Percentiles rank a stretch among this genome's conserved stretches.
Conservation (phyloP, 2,888 invertebrate genomes). For the Dorcus parallelipipedus region DNA sequence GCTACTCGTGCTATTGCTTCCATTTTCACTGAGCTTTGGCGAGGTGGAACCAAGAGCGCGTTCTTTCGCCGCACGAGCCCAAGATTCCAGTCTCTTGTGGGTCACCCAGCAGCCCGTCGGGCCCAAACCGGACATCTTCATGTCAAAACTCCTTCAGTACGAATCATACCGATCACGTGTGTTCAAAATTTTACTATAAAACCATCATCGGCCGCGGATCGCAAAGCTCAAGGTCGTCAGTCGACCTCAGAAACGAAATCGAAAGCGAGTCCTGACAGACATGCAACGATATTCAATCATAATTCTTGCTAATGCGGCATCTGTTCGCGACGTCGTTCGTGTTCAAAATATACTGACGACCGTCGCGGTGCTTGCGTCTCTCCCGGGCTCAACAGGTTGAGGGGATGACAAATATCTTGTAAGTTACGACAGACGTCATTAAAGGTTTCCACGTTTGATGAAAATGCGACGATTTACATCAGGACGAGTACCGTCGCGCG, state of each 20-base stretch:
- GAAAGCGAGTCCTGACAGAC: too few species aligned
- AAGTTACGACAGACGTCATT: background rate
- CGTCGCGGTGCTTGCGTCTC: constrained; percentile 27
- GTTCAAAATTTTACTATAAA: too few species aligned
- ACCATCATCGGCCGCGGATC: too few species aligned
- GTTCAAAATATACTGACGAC: constrained; percentile 31
- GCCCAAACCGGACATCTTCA: constrained; percentile 56
- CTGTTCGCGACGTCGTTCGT: constrained; percentile 22
- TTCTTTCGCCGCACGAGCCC: constrained; percentile 73
- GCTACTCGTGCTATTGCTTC: constrained; percentile 52
- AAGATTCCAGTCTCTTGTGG: constrained; percentile 71
- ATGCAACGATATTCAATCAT: background rate
- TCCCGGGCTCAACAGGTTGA: constrained; percentile 46
- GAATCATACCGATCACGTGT: background rate
- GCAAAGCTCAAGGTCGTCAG: too few species aligned
- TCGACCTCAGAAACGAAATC: too few species aligned
- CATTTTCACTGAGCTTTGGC: constrained; percentile 50
- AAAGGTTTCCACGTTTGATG: too few species aligned
- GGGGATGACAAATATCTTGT: constrained; percentile 24
- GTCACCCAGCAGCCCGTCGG: constrained; percentile 75
- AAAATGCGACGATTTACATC: too few species aligned
- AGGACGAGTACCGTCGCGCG: too few species aligned
- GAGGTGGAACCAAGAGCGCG: constrained; percentile 51
- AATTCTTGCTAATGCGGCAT: constrained; percentile 5
- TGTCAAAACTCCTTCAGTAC: background rate